A percentile compares a stretch with the other conserved stretches of the same genome.
These are phyloP conservation scores for Zhuqinia jingwanae DNA, from an alignment of 2,888 invertebrate species.

Conservation along the genomic window DNA sequence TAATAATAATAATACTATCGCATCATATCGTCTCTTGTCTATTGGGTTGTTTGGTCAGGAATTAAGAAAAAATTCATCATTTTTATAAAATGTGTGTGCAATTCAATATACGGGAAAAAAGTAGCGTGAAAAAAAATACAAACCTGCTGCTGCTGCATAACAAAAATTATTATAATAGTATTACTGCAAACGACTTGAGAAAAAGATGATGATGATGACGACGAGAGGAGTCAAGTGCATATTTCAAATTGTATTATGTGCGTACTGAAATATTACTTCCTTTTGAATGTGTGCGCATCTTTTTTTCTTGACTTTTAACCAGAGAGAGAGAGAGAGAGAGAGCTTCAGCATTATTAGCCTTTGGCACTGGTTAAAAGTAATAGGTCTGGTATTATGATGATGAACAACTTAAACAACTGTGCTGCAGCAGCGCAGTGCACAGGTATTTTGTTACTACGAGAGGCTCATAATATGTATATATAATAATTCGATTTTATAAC, in stretches of 20 bases:
- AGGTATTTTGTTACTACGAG: constrained; percentile 53
- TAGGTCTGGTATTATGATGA: constrained; percentile 60
- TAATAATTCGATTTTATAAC: constrained; percentile 23
- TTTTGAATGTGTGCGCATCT: constrained; percentile 32
- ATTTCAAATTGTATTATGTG: neutral
- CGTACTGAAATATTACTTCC: constrained; percentile 61
- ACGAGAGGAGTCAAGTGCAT: constrained; percentile 32
- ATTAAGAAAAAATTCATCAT: neutral
- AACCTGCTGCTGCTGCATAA: constrained; percentile 32
- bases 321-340: too few species aligned
- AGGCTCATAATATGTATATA: constrained; percentile 15
- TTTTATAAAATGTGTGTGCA: too few species aligned
- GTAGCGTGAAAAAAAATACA: neutral
- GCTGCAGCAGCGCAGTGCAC: neutral
- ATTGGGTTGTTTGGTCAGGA: neutral
- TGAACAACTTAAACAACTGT: too few species aligned
- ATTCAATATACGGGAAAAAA: neutral
- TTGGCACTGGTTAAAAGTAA: constrained; percentile 67
- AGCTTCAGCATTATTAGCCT: constrained; percentile 63
- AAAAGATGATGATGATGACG: too few species aligned
- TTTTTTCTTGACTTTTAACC: constrained; percentile 31
- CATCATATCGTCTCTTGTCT: neutral
- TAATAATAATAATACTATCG: neutral
- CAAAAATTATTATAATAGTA: neutral
- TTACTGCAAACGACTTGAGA: too few species aligned